Evolutionary conservation across 2,113 vertebrate genomes (phyloP), one percentile per base, ranked within the genome.

Genomic region (Pelobates fuscus): DNA sequence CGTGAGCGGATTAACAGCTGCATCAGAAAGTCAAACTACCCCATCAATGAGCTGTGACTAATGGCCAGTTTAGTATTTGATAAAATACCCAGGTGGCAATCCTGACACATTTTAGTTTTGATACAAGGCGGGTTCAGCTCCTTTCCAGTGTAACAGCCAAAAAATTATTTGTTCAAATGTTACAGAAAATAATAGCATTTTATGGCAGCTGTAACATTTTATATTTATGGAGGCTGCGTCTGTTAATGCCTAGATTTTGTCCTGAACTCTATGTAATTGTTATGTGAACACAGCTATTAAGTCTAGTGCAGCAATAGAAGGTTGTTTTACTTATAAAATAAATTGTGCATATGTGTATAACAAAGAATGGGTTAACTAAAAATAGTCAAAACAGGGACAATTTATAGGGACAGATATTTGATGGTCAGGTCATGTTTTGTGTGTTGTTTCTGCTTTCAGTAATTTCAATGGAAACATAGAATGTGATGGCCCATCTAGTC

Each of bases 21-120:
- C 23, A 49, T 15, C 43, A 49, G 25, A 46, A 49, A 60, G 44
- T 46, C 8, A 23, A 67, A 52, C 24, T 3, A 52, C n/a, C n/a
- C 5, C 25, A 12, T 26, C 65, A 29, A 26, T 67, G 65, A 41
- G 24, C 65, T 20, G 65, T 67, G 17, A 67, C 65, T 67, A 67
- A 67, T 52, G 43, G 65, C 15, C 44, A 27, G 24, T 67, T 67
- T 27, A 52, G 25, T 23, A 27, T 41, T 29, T 67, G 65, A 67
- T 21, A 67, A 52, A 52, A 52, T 52, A 21, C 21, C 65, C 43
- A 49, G 65, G 65, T 67, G 65, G 43, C 44, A 52, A 26, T 21
- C n/a, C 15, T 4, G 44, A 20, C 43, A 29, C 41, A 67, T 67
- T 49, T 25, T 52, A 27, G 27, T 57, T 15, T 49, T 4, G 65